Evolutionary conservation across 1,140 invertebrate species (phyloP).

Genomic region (Popillia japonica): DNA sequence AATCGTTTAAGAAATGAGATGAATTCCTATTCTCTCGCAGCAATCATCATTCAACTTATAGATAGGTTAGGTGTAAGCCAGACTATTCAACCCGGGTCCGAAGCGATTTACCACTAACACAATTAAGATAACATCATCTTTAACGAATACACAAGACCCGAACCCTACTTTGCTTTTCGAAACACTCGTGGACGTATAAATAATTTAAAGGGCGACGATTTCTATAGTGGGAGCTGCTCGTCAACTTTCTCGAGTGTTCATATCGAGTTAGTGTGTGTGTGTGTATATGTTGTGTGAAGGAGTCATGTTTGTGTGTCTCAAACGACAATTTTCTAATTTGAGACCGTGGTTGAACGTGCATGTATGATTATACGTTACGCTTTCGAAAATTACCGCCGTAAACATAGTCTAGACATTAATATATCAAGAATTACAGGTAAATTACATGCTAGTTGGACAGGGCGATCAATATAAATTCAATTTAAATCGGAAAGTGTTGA

Average conservation of each 20-base stretch:
- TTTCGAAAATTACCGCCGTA: slow-evolving; percentile 6
- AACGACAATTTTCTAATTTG: slow-evolving; percentile 14
- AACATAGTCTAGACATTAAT: slow-evolving; percentile 15
- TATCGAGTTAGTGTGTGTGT: no score
- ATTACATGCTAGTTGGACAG: neutral
- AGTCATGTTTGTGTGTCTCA: neutral
- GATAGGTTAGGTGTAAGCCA: neutral
- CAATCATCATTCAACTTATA: neutral
- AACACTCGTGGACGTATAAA: neutral
- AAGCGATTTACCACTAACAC: slow-evolving; percentile 5
- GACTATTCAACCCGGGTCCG: neutral
- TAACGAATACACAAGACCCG: neutral
- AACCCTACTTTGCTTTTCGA: neutral
- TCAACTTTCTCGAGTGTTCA: no score
- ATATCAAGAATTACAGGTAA: slow-evolving; percentile 11
- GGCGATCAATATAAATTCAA: neutral
- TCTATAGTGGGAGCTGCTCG: no score
- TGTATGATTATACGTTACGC: slow-evolving; percentile 9
- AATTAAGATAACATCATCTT: slow-evolving; percentile 16
- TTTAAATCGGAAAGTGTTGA: neutral
- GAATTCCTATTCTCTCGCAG: neutral
- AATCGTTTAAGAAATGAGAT: slow-evolving; percentile 11
- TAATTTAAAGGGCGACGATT: neutral
- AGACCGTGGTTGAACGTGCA: neutral
- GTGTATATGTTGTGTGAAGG: neutral